phyloP scores from a whole-genome alignment of 2,888 invertebrate species.

The Drosophila niveifrons region DNA sequence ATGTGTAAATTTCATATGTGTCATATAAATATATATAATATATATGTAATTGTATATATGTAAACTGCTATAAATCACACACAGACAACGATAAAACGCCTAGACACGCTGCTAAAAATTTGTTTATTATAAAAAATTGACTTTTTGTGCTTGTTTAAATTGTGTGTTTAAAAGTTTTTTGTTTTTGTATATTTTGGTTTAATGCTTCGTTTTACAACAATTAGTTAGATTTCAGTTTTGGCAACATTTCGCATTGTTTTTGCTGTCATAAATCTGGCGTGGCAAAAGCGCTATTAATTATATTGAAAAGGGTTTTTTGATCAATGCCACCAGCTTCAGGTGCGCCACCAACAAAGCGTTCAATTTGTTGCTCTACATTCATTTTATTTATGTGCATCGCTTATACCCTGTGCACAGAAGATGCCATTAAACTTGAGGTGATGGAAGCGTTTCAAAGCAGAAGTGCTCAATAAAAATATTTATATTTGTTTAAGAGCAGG shows the following conservation, averaged over 20 bases:
- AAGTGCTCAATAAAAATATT: background rate
- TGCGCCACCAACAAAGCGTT: constrained; percentile 36
- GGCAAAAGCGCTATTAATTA: constrained; percentile 60
- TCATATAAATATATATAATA: constrained; percentile 22
- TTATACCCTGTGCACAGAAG: constrained; percentile 10
- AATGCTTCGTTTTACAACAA: constrained; percentile 32
- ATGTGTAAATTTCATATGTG: constrained; percentile 50
- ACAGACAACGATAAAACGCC: constrained; percentile 53
- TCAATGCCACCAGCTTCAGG: constrained; percentile 35
- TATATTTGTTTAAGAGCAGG: background rate
- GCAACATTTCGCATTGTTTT: constrained; percentile 52
- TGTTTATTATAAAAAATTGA: constrained; percentile 17
- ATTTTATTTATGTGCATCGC: constrained; percentile 49
- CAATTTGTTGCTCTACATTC: constrained; percentile 47
- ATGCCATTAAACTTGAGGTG: background rate
- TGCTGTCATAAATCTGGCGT: constrained; percentile 62
- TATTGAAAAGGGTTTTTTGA: constrained; percentile 73
- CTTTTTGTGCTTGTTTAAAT: constrained; percentile 17
- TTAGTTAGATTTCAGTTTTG: constrained; percentile 40
- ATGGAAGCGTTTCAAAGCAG: background rate
- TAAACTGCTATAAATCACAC: constrained; percentile 48
- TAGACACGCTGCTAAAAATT: constrained; percentile 45
- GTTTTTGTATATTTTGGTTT: background rate
- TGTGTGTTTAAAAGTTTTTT: constrained; percentile 20
- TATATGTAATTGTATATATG: background rate